Base-by-base conservation (phyloP, 2,113 vertebrate species). In the Vireo altiloquus region DNA sequence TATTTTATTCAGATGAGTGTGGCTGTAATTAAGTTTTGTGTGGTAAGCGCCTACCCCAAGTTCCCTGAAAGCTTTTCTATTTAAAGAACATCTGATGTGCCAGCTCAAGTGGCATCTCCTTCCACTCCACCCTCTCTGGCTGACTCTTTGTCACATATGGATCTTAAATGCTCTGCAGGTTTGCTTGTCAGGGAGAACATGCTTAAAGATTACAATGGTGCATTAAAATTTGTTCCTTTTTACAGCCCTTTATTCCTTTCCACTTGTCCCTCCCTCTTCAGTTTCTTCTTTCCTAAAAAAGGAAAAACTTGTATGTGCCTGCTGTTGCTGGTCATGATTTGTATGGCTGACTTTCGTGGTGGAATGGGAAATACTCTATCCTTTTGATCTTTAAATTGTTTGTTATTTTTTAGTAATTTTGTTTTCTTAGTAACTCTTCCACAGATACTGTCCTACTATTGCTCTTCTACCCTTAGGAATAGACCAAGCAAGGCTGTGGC, bases 101-200 rank as follows among this genome's bases (percentile, higher is more conserved):
- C 94, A 85, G 91, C 96, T 94, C 69, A 94, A 96, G 93, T 94
- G 96, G 96, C 95, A 96, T 94, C 87, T 95, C 92, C 71, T 66
- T 94, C 94, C 84, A 91, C 93, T 89, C 90, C 92, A 82, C 78
- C 75, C 59, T 83, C 56, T 82, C 81, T 76, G 91, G 90, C 81
- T 85, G 46, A 57, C 92, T 91, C 65, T 86, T 89, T 60, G 93
- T 86, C 93, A 86, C 95, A 75, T 89, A 91, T 75, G 6, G 59
- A 87, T 93, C 89, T 92, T 44, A 88, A 89, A 93, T 74, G 80
- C 74, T 86, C 70, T 87, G 88, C 66, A 65, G 80, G 81, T 92
- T 81, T 89, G 89, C 65, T 61, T 92, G 52, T 68, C 80, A 35
- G 37, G 42, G n/a, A 82, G 77, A 82, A 91, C 91, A 78, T 46